Conservation (phyloP, 2,888 invertebrate genomes). For the Brachycybe producta region DNA sequence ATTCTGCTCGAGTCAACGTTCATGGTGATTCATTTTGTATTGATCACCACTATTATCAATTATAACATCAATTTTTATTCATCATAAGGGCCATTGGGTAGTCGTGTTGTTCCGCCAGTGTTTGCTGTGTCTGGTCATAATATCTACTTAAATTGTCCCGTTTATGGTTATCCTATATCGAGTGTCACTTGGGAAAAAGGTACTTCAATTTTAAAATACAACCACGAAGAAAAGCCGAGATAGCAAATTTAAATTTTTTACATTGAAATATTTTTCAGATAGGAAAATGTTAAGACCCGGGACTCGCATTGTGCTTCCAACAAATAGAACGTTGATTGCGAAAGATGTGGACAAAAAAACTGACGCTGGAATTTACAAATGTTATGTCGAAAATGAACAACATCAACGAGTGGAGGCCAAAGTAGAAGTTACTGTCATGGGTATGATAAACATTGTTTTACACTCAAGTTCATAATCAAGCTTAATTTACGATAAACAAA, state of each 20-base stretch:
- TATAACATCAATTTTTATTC: neutral
- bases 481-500: no score
- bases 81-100: neutral
- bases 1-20: conserved; percentile 8
- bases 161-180: conserved; percentile 67
- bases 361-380: conserved; percentile 88
- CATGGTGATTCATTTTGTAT: no score
- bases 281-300: conserved; percentile 78
- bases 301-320: conserved; percentile 83
- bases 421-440: conserved; percentile 89
- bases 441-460: conserved; percentile 48
- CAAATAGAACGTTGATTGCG: conserved; percentile 83
- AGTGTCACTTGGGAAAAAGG: conserved; percentile 65
- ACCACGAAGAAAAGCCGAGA: no score
- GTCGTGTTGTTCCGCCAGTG: conserved; percentile 49
- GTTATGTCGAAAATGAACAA: conserved; percentile 81
- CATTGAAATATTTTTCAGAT: conserved; percentile 38
- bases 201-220: no score
- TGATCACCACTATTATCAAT: neutral
- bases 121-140: conserved; percentile 66
- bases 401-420: conserved; percentile 50
- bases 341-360: conserved; percentile 82
- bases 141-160: conserved; percentile 61
- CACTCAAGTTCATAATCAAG: no score
- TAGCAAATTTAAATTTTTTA: no score